phyloP scores from a whole-genome alignment of 64 coral and sea anemone species.

The Anthopleura sola region DNA sequence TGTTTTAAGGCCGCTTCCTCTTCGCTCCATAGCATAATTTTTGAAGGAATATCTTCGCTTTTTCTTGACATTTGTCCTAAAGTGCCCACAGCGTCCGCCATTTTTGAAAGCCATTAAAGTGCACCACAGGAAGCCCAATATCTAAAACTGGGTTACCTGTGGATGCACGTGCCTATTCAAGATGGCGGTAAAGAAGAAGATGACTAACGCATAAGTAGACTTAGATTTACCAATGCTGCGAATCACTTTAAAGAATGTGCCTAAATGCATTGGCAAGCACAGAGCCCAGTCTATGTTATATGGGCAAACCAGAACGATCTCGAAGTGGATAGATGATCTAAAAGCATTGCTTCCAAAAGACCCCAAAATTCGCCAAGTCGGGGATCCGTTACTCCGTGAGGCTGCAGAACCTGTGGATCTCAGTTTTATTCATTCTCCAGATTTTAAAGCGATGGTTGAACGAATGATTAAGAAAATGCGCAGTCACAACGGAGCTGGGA shows the following conservation, averaged over 20 bases:
- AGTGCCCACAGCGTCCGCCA: slow-evolving; percentile 11
- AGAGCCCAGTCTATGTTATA: background rate
- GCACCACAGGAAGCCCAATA: background rate
- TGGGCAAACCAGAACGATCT: background rate
- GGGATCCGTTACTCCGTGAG: slow-evolving; percentile 81
- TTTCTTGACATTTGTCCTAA: background rate
- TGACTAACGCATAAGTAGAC: background rate
- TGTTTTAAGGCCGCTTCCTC: slow-evolving; percentile 55
- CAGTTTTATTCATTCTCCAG: no score
- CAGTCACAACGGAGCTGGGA: slow-evolving; percentile 58
- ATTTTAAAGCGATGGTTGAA: slow-evolving; percentile 71
- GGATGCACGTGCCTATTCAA: background rate
- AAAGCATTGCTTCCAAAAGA: slow-evolving; percentile 25
- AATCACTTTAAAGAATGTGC: background rate
- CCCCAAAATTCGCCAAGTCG: slow-evolving; percentile 84
- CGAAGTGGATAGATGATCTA: slow-evolving; percentile 5
- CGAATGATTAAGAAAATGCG: slow-evolving; percentile 90
- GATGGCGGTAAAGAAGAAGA: background rate
- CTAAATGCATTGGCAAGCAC: background rate
- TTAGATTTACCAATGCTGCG: background rate
- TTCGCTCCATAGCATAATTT: slow-evolving; percentile 66
- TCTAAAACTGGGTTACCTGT: background rate
- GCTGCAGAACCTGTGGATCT: no score
- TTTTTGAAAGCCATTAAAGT: slow-evolving; percentile 10
- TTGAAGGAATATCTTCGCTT: slow-evolving; percentile 25